Conservation (phyloP, 2,113 vertebrate species). For the Ursus arctos region DNA sequence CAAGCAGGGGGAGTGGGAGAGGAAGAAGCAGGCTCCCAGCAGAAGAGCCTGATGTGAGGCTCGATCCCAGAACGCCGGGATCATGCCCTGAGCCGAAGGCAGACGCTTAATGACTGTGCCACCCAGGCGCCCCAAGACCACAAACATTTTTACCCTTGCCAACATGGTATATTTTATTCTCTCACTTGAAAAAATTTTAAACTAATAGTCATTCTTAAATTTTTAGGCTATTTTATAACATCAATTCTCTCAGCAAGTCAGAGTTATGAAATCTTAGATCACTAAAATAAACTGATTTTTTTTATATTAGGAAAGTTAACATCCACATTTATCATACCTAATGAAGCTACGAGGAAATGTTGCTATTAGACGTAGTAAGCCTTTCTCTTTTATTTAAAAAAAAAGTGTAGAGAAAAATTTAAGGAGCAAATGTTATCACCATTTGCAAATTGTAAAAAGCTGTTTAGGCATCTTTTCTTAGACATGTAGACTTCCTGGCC, state of each 20-base stretch:
- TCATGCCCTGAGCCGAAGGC: no score
- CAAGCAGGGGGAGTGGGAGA: no score
- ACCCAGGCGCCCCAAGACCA: background rate
- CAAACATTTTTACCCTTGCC: background rate
- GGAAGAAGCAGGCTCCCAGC: no score
- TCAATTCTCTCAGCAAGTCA: slow-evolving; percentile 30
- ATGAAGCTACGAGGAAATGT: background rate
- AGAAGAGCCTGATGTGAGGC: no score
- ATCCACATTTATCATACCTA: background rate
- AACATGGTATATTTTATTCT: slow-evolving; percentile 17
- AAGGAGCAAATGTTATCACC: background rate
- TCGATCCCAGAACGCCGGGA: no score
- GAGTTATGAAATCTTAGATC: slow-evolving; percentile 50
- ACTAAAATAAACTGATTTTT: slow-evolving; percentile 43
- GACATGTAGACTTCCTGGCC: background rate
- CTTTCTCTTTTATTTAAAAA: slow-evolving; percentile 43
- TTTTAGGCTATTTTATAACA: slow-evolving; percentile 33
- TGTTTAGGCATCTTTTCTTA: background rate
- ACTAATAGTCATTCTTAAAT: slow-evolving; percentile 30
- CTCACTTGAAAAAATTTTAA: background rate
- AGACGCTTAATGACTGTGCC: no score
- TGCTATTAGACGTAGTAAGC: background rate
- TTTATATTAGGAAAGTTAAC: slow-evolving; percentile 41
- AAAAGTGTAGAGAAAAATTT: slow-evolving; percentile 33
- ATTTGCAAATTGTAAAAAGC: background rate